Evolutionary conservation across 2,113 vertebrate species (phyloP).

Genomic region (Psittacula cyanocephala): DNA sequence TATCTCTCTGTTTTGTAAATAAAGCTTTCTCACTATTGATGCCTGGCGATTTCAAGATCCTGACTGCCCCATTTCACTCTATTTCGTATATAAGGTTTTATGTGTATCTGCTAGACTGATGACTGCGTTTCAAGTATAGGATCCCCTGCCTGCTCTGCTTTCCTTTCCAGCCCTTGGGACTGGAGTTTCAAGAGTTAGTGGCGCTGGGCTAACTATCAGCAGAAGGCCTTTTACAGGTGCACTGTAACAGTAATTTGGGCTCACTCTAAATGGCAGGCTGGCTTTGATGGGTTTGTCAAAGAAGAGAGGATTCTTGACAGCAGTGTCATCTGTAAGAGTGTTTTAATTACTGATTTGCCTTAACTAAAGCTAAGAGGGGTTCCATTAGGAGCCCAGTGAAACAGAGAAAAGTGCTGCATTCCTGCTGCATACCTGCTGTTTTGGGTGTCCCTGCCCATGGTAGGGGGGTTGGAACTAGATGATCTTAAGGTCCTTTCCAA

Average conservation of each 20-base stretch:
- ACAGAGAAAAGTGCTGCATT: neutral
- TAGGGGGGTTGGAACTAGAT: no score
- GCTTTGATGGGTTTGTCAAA: neutral
- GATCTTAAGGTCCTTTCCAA: no score
- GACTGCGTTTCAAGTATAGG: rapidly evolving
- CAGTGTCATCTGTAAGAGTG: neutral
- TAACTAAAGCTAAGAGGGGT: neutral
- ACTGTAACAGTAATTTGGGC: neutral
- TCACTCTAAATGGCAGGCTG: neutral
- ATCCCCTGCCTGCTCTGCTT: neutral
- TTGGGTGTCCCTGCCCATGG: no score
- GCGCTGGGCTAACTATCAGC: neutral
- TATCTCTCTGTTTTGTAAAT: neutral
- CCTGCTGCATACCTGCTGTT: no score
- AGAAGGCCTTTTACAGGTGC: neutral
- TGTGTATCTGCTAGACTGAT: neutral
- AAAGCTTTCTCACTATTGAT: neutral
- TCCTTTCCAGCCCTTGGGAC: neutral
- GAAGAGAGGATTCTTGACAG: neutral
- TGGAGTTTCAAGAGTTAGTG: neutral
- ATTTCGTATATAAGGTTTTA: neutral
- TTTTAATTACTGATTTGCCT: neutral
- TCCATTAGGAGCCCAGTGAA: neutral
- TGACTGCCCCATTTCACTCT: neutral
- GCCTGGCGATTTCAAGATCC: neutral